phyloP scores from a whole-genome alignment of 2,797 vertebrate genomes.

The Diceros bicornis region DNA sequence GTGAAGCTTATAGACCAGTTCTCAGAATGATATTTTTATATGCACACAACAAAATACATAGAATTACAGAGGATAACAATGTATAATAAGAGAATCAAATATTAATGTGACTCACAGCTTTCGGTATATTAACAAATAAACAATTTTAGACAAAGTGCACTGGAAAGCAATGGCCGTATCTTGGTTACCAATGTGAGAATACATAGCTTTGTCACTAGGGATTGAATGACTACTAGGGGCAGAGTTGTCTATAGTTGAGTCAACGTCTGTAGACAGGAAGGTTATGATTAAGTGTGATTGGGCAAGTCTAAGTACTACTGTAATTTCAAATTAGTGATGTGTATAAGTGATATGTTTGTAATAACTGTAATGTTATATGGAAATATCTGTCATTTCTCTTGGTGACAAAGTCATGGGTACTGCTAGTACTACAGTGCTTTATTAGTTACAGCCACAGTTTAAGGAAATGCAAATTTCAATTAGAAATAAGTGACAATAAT shows the following conservation, averaged over 20 bases:
- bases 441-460: slow-evolving; percentile 28
- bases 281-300: not conserved
- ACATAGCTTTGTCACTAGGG: not conserved
- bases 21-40: slow-evolving; percentile 23
- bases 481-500: slow-evolving; percentile 14
- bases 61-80: not conserved
- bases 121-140: not conserved
- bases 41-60: not conserved
- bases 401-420: not conserved
- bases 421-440: slow-evolving; percentile 45
- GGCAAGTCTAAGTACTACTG: not conserved
- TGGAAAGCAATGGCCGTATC: not conserved
- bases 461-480: slow-evolving; percentile 40
- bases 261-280: not conserved
- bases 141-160: not conserved
- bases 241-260: not conserved
- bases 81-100: not conserved
- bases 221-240: not conserved
- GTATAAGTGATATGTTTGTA: not conserved
- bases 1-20: not conserved
- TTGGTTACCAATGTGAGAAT: not conserved
- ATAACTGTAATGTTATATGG: not conserved
- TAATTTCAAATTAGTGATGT: not conserved
- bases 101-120: not conserved
- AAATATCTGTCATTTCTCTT: slow-evolving; percentile 26